Base-by-base conservation (phyloP, 2,888 invertebrate genomes). In the Amphipoea oculea region DNA sequence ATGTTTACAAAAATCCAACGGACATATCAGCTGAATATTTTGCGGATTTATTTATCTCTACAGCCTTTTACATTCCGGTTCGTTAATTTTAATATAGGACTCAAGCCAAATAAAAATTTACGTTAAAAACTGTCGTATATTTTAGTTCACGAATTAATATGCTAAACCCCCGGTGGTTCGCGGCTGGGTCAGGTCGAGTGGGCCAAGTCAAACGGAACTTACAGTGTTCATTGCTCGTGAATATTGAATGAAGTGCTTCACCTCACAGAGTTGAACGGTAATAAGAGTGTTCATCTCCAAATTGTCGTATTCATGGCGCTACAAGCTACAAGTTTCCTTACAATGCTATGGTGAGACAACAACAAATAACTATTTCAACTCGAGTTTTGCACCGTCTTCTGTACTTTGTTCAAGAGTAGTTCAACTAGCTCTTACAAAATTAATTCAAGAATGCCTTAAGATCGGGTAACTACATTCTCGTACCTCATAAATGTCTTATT, bases 251-350 rank as follows among this genome's bases (percentile, higher is more conserved):
- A 88, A 87, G 78, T 86, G 75, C 86, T 86, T 82, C 84, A 86
- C 81, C 83, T 84, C 84, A 81, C 88, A 84, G 80, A 85, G 83
- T 90, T 87, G 88, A 85, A 85, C 88, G 82, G 90, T 92, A 93
- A 93, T 93, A 93, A 92, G 91, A 90, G 81, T 89, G 92, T 91
- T 92, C 90, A 86, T 89, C 89, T 89, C 90, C 89, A 91, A 94
- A 93, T 90, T 92, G 90, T 91, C 89, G 90, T 92, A 92, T 94
- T 94, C 92, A 94, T 92, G 84, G 87, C 68, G 51, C 81, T 89
- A 79, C 74, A 90, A 89, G 51, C 81, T 89, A 79, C 74, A 90
- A 89, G 81, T 90, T 90, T 81, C 85, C 77, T 79, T 76, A 81
- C 78, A 70, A 74, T 71, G 11, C 73, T 29, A 45, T 73, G 60